phyloP scores from a whole-genome alignment of 2,797 vertebrate genomes.

The Mionectes olivaceus region DNA sequence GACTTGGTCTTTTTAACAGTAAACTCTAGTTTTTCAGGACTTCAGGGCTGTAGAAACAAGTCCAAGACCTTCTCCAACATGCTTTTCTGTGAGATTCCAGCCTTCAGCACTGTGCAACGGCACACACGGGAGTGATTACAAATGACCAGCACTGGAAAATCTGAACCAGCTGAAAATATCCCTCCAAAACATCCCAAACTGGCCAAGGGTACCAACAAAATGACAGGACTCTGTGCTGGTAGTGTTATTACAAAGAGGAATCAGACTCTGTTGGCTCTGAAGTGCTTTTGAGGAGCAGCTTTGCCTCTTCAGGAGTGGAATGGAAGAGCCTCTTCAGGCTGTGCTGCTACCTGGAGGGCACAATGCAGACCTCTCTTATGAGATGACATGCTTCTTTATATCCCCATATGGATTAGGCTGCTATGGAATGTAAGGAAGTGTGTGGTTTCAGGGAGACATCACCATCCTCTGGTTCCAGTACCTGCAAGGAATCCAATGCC shows the following conservation, averaged over 20 bases:
- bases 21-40: not conserved
- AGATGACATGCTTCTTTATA: constrained; percentile 99
- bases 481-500: not conserved
- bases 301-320: not conserved
- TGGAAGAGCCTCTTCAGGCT: not conserved
- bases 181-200: not conserved
- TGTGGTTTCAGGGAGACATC: constrained; percentile 91
- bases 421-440: constrained; percentile 99
- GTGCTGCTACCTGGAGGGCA: not conserved
- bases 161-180: not conserved
- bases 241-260: not conserved
- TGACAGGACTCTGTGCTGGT: not conserved
- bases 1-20: not conserved
- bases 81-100: not conserved
- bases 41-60: not conserved
- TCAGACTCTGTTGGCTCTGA: not conserved
- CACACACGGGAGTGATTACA: not conserved
- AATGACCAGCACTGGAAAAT: not conserved
- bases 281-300: not conserved
- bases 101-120: not conserved
- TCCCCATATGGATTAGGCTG: constrained; percentile 94
- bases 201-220: not conserved
- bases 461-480: not conserved
- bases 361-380: constrained; percentile 60
- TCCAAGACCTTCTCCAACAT: not conserved